Evolutionary conservation across 1,140 invertebrate species (phyloP), one percentile per base, ranked within the genome.

Genomic region (Epicauta chinensis): DNA sequence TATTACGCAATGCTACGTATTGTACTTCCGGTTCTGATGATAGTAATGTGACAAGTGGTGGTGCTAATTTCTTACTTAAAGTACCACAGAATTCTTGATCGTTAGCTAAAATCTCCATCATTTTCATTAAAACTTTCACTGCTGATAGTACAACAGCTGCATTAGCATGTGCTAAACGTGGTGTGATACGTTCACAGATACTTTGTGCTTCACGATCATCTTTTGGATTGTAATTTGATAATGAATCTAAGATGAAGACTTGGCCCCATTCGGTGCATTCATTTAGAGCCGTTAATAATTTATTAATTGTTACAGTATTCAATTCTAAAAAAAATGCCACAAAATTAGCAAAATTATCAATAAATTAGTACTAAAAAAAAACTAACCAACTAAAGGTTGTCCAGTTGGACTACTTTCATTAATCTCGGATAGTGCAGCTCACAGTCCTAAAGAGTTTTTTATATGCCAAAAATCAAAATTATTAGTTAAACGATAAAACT

Each of bases 251-350:
- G 63, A 99, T 99, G 76, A 99, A 99, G 15, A 94, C 96, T 75
- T 99, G 95, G 0, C 95, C 95, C 95, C 95, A 98, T 76, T 99
- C 97, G 12, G 96, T 98, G 70, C 97, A 99, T 72, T 99, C 97
- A 72, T 99, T 99, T 10, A 99, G 76, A 29, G 97, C 97, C 1
- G 97, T 99, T 41, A 99, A 73, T 6, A 99, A 77, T 74, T 99
- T 99, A 72, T 99, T 99, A 59, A 99, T 97, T 0, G 95, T 98
- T 54, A 91, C 89, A 23, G 93, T 87, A 73, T 98, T 98, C 83
- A 99, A 91, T 74, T 98, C 93, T 78, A 58, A n/a, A 60, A 59
- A 35, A 15, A 39, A 36, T n/a, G n/a, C n/a, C n/a, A n/a, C n/a
- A 50, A 46, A 39, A 30, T 16, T 40, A 3, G 12, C 2, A 39